These are phyloP conservation scores for Masnerella sp. DNA, from an alignment of 2,888 invertebrate genomes.

Conservation along the genomic window DNA sequence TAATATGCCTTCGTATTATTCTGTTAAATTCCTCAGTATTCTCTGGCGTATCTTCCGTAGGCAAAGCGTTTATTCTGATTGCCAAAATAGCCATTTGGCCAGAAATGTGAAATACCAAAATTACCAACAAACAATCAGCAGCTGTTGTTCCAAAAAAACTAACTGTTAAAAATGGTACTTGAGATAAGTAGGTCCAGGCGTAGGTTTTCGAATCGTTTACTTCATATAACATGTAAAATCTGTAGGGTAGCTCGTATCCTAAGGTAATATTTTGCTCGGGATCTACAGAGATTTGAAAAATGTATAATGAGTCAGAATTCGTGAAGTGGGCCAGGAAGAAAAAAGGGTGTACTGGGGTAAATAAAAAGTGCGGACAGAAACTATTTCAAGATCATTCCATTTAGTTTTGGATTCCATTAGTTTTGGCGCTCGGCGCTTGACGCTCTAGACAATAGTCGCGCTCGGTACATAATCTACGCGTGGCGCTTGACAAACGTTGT, in stretches of 20 bases:
- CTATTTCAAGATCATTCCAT: too few relatives aligned
- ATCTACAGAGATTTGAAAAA: slow-evolving; percentile 19
- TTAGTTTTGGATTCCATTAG: too few relatives aligned
- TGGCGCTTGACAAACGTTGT: too few relatives aligned
- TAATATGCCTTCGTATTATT: slow-evolving; percentile 63
- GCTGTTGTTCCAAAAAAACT: slow-evolving; percentile 66
- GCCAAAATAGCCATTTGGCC: slow-evolving; percentile 68
- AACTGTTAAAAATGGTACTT: slow-evolving; percentile 67
- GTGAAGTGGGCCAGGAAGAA: too few relatives aligned
- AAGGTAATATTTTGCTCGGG: slow-evolving; percentile 25
- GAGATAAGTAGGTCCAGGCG: slow-evolving; percentile 64
- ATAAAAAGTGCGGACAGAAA: too few relatives aligned
- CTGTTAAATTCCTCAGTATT: slow-evolving; percentile 60
- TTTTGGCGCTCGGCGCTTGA: too few relatives aligned
- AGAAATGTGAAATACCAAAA: slow-evolving; percentile 67
- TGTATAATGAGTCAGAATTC: too few relatives aligned
- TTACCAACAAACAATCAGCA: slow-evolving; percentile 68
- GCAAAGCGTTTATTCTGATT: slow-evolving; percentile 63
- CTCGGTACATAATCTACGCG: too few relatives aligned
- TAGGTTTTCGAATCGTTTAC: slow-evolving; percentile 65
- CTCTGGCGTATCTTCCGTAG: slow-evolving; percentile 33
- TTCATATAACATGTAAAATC: slow-evolving; percentile 67
- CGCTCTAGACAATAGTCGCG: too few relatives aligned
- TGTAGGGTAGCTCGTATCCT: slow-evolving; percentile 65
- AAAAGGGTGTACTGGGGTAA: too few relatives aligned